Conservation (phyloP, 2,113 vertebrate genomes). For the Siphamia tubifer region DNA sequence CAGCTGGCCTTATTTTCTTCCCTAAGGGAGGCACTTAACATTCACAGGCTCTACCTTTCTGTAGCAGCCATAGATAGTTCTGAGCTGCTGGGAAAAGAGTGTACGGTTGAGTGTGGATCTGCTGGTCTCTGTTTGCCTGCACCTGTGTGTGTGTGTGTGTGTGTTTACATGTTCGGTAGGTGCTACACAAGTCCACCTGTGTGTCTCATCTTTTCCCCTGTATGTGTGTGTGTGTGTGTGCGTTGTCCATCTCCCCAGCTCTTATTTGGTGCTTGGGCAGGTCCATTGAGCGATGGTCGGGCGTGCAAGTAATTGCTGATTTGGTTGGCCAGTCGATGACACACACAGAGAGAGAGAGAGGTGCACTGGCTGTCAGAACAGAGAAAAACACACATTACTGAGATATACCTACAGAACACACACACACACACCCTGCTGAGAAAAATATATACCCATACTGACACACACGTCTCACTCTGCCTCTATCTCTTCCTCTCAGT, state of each 20-base stretch:
- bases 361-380: conserved; percentile 36
- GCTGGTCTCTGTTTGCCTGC: conserved; percentile 1
- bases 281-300: conserved; percentile 77
- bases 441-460: conserved; percentile 56
- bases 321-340: conserved; percentile 79
- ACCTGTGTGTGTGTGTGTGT: too few relatives aligned
- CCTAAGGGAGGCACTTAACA: conserved; percentile 74
- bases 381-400: conserved; percentile 30
- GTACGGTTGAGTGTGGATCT: conserved; percentile 7
- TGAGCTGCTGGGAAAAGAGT: conserved; percentile 71
- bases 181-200: conserved; percentile 28
- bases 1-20: conserved; percentile 65
- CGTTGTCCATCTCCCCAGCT: conserved; percentile 38
- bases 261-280: conserved; percentile 82
- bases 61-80: conserved; percentile 74
- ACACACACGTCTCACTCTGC: conserved; percentile 19
- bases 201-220: background rate
- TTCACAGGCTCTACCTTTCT: conserved; percentile 74
- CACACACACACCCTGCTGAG: conserved; percentile 49
- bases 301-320: conserved; percentile 80
- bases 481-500: conserved; percentile 6
- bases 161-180: conserved; percentile 34
- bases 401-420: conserved; percentile 43
- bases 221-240: conserved; percentile 7
- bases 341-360: conserved; percentile 47